A percentile compares a stretch with the other conserved stretches of the same genome.
These are phyloP conservation scores for Gymnocypris eckloni DNA, from an alignment of 2,797 vertebrate species.

Conservation along the genomic window DNA sequence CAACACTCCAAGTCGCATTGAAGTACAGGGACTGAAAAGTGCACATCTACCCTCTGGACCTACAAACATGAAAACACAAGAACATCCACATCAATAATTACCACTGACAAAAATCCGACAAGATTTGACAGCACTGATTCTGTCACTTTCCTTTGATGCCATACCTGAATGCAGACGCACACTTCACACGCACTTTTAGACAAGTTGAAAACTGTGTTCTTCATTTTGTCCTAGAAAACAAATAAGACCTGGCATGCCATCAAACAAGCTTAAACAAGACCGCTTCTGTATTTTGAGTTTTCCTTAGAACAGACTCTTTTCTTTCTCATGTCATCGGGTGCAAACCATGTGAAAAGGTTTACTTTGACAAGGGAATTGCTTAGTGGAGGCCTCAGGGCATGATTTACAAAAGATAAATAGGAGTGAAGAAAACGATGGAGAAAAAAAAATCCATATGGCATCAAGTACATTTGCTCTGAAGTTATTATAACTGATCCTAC, in stretches of 20 bases:
- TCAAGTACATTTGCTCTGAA: neutral
- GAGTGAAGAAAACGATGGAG: neutral
- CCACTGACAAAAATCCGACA: neutral
- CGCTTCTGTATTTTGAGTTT: neutral
- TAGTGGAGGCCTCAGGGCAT: neutral
- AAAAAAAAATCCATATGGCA: neutral
- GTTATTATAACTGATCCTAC: neutral
- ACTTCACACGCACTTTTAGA: conserved; percentile 36
- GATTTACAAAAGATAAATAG: neutral
- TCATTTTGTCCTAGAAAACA: conserved; percentile 52
- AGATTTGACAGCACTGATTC: neutral
- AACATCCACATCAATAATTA: neutral
- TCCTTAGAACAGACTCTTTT: conserved; percentile 4
- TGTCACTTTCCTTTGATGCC: neutral
- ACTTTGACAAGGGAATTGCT: conserved; percentile 4
- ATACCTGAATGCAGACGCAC: conserved; percentile 57
- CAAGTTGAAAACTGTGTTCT: conserved; percentile 49
- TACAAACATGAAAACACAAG: neutral
- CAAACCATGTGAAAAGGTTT: conserved; percentile 2
- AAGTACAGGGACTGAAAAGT: conserved; percentile 43
- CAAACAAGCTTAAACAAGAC: conserved; percentile 42
- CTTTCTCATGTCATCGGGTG: neutral
- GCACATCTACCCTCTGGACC: conserved; percentile 55
- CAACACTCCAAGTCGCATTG: conserved; percentile 55
- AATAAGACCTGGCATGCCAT: conserved; percentile 17